A percentile compares a stretch with the other conserved stretches of the same genome.
Evolutionary conservation across 2,888 invertebrate species (phyloP).

Genomic region (Ditula angustiorana): DNA sequence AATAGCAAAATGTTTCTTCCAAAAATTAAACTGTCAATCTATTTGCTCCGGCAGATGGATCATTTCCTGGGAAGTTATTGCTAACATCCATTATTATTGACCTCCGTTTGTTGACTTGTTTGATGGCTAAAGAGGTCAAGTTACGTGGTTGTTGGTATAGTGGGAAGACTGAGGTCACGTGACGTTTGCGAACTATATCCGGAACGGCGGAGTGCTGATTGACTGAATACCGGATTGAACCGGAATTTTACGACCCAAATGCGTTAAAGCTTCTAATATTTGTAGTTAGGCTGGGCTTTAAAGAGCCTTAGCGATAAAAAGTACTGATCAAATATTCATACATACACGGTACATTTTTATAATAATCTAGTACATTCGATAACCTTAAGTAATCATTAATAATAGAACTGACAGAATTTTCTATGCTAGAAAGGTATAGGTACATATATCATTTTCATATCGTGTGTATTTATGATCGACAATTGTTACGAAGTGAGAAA

Average conservation of each 20-base stretch:
- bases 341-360: no score
- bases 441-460: no score
- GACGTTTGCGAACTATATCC: constrained; percentile 64
- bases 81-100: constrained; percentile 49
- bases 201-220: constrained; percentile 42
- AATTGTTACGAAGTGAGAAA: no score
- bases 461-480: no score
- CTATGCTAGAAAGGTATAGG: no score
- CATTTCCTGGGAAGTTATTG: constrained; percentile 55
- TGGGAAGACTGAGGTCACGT: constrained; percentile 71
- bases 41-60: constrained; percentile 70
- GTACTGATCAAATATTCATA: no score
- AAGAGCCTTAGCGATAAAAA: no score
- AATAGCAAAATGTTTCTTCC: constrained; percentile 35
- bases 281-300: neutral
- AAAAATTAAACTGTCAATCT: constrained; percentile 72
- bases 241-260: constrained; percentile 15
- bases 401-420: no score
- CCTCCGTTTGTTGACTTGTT: constrained; percentile 45
- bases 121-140: neutral
- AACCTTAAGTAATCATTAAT: no score
- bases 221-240: constrained; percentile 29
- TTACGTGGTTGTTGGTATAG: constrained; percentile 61
- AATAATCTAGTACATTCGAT: no score
- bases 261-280: neutral